Base-by-base conservation (phyloP, 2,113 vertebrate genomes). In the Labrus mixtus region DNA sequence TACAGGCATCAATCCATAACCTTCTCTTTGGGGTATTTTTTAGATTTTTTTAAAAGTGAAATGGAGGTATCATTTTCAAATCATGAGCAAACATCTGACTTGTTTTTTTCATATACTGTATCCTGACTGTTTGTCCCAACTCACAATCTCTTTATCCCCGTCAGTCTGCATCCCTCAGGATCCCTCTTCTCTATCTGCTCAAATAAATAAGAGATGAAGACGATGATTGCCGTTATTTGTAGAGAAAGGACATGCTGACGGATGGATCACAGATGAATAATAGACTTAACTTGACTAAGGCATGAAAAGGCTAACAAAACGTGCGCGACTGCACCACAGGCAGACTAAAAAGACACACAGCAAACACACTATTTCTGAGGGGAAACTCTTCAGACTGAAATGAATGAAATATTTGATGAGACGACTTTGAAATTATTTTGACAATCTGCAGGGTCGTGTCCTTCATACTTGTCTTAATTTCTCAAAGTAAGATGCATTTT, bases 1-100 rank as follows among this genome's bases (percentile, higher is more conserved):
- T 43, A 1, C 29, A 22, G 20, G 60, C 84, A 74, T 85, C 84
- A 76, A 86, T 89, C 72, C 51, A 76, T 84, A 84, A 71, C 68
- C 46, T 76, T 79, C 70, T 75, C 73, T 77, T 68, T 25, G 29
- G 69, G 20, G n/a, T 48, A 20, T 76, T 45, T 39, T 4, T 16
- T n/a, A n/a, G n/a, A n/a, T n/a, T n/a, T 19, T 63, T 25, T n/a
- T 37, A 19, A 48, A 8, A 45, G n/a, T 15, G 36, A 68, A 72
- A 76, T 65, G 59, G 36, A 70, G 57, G 60, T 17, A 67, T 82
- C 15, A 73, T 81, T 84, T 84, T 79, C 86, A 77, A 82, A 58
- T 57, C 69, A 46, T 13, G 59, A 63, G 51, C 10, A 0, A 67
- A 51, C 8, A 48, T 17, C 46, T 48, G 46, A 19, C 15, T 33